Evolutionary conservation across 2,888 invertebrate species (phyloP).

Genomic region (Oeneis ivallda): DNA sequence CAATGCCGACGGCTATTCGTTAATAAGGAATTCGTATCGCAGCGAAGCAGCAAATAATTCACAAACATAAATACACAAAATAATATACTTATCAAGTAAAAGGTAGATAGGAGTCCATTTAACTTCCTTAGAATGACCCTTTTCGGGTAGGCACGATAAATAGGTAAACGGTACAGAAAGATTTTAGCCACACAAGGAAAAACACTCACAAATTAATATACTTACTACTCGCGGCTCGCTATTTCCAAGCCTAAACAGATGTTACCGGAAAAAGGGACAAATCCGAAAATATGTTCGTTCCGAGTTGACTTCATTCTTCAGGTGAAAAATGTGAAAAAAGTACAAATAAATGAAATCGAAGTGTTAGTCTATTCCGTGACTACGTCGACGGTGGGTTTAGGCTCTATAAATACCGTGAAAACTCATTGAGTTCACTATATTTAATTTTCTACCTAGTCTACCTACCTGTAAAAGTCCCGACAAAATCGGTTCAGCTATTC

Average conservation of each 20-base stretch:
- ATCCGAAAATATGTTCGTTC: not conserved
- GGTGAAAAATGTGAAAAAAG: too few relatives aligned
- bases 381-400: too few relatives aligned
- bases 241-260: not conserved
- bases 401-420: too few relatives aligned
- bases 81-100: not conserved
- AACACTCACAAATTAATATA: not conserved
- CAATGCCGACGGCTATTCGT: slow-evolving; percentile 12
- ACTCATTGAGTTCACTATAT: too few relatives aligned
- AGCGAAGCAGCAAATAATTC: not conserved
- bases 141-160: not conserved
- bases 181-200: slow-evolving; percentile 2
- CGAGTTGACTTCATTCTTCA: too few relatives aligned
- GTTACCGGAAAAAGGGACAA: not conserved
- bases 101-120: slow-evolving; percentile 4
- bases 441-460: too few relatives aligned
- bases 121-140: not conserved
- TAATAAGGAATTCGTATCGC: slow-evolving; percentile 2
- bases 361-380: too few relatives aligned
- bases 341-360: too few relatives aligned
- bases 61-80: not conserved
- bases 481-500: too few relatives aligned
- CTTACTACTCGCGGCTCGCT: not conserved
- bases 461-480: too few relatives aligned
- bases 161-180: not conserved